Base-by-base conservation (phyloP, 1,140 invertebrate species). In the Sinonovacula constricta region DNA sequence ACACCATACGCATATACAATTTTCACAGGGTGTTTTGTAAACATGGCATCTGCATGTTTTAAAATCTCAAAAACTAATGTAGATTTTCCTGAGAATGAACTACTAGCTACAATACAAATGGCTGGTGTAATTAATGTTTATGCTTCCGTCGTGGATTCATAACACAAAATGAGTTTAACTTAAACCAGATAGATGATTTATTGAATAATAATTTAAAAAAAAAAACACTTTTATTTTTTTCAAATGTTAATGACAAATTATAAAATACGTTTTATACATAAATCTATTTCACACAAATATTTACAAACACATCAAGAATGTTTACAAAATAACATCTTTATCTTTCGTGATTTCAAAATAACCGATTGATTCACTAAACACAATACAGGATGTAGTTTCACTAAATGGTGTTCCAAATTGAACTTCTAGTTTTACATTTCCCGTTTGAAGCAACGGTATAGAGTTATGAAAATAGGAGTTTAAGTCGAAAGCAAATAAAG, bases 401-500 rank as follows among this genome's bases (percentile, higher is more conserved):
- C 28, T 31, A 76, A 66, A 22, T n/a, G n/a, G n/a, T n/a, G n/a
- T n/a, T n/a, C n/a, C n/a, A n/a, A n/a, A n/a, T n/a, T n/a, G n/a
- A n/a, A n/a, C n/a, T n/a, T n/a, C n/a, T n/a, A n/a, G n/a, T n/a
- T n/a, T n/a, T n/a, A n/a, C n/a, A n/a, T n/a, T n/a, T n/a, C n/a
- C n/a, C n/a, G n/a, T n/a, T n/a, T n/a, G n/a, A n/a, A n/a, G n/a
- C n/a, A n/a, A n/a, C 67, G 72, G 26, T 1, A 67, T 30, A 49
- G n/a, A 76, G n/a, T 33, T 15, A n/a, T n/a, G n/a, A 28, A 76
- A 76, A 14, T 39, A 31, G 3, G 72, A 60, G 51, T 74, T 30
- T n/a, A 63, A 54, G 3, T 74, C 26, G 24, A 74, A 74, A 0
- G 24, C 2, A 24, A 74, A 63, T 22, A 74, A 2, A 7, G 72